A percentile compares a stretch with the other conserved stretches of the same genome.
phyloP scores from a whole-genome alignment of 2,888 invertebrate genomes.

The Nomada ferruginata region DNA sequence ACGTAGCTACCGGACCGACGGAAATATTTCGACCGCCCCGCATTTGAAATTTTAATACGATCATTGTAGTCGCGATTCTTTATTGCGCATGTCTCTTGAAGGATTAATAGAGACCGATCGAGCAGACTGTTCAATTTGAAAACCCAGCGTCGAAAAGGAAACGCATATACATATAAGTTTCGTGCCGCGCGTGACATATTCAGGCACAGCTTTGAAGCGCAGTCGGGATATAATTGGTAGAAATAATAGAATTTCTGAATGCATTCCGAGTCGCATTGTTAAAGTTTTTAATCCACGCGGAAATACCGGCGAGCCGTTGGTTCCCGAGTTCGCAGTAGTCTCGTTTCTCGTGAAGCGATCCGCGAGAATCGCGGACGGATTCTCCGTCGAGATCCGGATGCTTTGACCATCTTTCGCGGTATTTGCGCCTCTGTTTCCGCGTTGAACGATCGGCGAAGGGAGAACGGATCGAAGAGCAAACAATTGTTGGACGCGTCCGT shows the following conservation, averaged over 20 bases:
- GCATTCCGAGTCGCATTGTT: background rate
- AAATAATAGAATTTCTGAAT: constrained; percentile 40
- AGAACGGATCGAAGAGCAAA: background rate
- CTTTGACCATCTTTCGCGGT: constrained; percentile 12
- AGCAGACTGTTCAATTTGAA: background rate
- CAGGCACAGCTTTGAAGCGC: too few species aligned
- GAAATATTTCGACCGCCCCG: background rate
- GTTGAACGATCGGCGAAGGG: constrained; percentile 20
- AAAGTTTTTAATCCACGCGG: constrained; percentile 7
- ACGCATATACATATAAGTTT: background rate
- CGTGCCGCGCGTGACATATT: background rate
- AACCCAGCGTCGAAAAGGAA: background rate
- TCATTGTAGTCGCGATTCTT: background rate
- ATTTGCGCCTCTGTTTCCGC: constrained; percentile 16
- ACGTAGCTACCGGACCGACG: background rate
- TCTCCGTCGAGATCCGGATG: background rate
- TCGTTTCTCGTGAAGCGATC: constrained; percentile 13
- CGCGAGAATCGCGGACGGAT: background rate
- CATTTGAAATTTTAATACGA: constrained; percentile 24
- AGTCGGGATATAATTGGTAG: constrained; percentile 2
- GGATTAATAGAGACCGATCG: constrained; percentile 11
- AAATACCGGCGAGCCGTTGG: background rate
- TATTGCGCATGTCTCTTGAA: background rate
- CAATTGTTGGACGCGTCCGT: constrained; percentile 8
- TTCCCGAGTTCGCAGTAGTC: background rate